These are phyloP conservation scores for Sclerurus mexicanus DNA, from an alignment of 2,113 vertebrate genomes.

Conservation along the genomic window DNA sequence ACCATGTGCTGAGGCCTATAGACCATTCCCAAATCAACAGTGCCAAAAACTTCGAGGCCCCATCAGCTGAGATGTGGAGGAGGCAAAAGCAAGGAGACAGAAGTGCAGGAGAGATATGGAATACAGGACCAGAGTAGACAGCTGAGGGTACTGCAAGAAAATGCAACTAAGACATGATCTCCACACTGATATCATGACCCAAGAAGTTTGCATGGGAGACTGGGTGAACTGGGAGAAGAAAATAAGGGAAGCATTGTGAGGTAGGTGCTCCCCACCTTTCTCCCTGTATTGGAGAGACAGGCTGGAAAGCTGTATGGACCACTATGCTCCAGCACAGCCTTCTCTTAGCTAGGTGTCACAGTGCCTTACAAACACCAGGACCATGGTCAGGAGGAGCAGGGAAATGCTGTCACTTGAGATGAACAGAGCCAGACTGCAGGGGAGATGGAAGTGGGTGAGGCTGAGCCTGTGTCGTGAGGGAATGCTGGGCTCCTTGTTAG, in stretches of 20 bases:
- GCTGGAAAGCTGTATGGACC: not conserved
- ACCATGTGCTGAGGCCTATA: not conserved
- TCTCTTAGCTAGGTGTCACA: not conserved
- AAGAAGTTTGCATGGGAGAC: not conserved
- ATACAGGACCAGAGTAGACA: not conserved
- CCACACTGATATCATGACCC: accelerated
- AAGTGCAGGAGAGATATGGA: accelerated
- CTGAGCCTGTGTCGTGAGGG: not conserved
- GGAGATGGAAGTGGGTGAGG: slow-evolving; percentile 14
- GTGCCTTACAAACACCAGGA: not conserved
- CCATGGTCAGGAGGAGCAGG: not conserved
- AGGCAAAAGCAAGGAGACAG: not conserved
- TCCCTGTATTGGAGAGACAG: accelerated
- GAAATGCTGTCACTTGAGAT: not conserved
- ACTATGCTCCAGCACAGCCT: not conserved
- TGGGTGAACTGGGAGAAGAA: not conserved
- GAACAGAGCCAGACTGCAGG: not conserved
- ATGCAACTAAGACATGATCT: not conserved
- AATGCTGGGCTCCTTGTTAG: slow-evolving; percentile 35
- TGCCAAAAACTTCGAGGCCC: not conserved
- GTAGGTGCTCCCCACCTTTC: not conserved
- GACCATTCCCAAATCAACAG: not conserved
- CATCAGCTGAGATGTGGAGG: accelerated
- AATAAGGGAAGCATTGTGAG: not conserved
- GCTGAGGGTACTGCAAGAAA: not conserved